Percentiles rank a stretch among this genome's conserved stretches.
Evolutionary conservation across 2,113 vertebrate genomes (phyloP).

Genomic region (Monarcha castaneiventris): DNA sequence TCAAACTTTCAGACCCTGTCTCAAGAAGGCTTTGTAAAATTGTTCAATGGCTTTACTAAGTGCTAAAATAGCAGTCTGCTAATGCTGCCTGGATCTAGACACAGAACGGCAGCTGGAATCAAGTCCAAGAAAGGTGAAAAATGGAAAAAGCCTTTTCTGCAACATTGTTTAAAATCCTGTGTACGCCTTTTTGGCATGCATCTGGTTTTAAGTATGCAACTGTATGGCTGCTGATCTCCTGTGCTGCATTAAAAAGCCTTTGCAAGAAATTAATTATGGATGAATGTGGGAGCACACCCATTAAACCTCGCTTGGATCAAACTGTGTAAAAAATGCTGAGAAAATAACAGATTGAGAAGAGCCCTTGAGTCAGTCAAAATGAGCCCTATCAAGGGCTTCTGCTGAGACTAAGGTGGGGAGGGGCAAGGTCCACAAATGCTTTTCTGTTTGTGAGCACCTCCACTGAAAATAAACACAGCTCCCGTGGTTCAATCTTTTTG

Average conservation of each 20-base stretch:
- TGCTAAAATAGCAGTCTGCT: not conserved
- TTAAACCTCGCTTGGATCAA: not conserved
- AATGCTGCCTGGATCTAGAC: not conserved
- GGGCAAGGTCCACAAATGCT: not conserved
- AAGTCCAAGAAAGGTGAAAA: not conserved
- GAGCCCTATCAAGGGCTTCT: not conserved
- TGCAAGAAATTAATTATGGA: conserved; percentile 30
- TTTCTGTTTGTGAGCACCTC: not conserved
- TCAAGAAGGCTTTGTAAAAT: not conserved
- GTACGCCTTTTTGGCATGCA: rapidly evolving
- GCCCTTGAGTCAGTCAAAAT: not conserved
- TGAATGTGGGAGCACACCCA: not conserved
- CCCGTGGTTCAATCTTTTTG: not conserved
- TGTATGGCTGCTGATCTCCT: not conserved
- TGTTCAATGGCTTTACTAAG: not conserved
- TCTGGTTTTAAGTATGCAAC: not conserved
- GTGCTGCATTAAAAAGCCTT: not conserved
- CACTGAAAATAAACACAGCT: not conserved
- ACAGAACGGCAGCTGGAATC: not conserved
- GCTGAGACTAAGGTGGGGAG: not conserved
- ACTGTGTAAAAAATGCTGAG: not conserved
- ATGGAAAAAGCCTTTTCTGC: not conserved
- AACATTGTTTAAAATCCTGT: not conserved
- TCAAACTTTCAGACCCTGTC: not conserved
- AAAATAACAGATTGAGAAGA: not conserved